Conservation (phyloP, 1,140 invertebrate species). For the Idris sp. region DNA sequence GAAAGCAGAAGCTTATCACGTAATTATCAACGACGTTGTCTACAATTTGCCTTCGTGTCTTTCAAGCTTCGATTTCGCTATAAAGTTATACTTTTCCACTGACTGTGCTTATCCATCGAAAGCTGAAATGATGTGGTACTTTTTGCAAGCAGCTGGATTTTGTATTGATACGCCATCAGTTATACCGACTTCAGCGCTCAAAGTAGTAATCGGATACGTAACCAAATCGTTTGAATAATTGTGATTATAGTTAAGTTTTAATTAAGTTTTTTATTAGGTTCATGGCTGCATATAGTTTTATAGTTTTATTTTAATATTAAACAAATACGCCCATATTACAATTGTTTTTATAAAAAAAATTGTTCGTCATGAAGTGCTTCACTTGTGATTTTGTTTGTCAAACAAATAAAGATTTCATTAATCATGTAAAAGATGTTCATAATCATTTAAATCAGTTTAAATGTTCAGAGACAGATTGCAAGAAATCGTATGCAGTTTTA, state of each 20-base stretch:
- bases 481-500: conserved; percentile 13
- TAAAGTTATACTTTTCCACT: conserved; percentile 19
- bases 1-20: background rate
- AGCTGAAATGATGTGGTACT: conserved; percentile 19
- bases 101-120: conserved; percentile 22
- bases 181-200: conserved; percentile 7
- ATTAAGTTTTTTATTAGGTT: background rate
- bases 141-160: conserved; percentile 31
- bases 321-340: no score
- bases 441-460: conserved; percentile 5
- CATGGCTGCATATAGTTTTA: conserved; percentile 2
- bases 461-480: conserved; percentile 21
- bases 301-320: background rate
- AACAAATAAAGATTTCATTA: conserved; percentile 15
- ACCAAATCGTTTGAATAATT: conserved; percentile 6
- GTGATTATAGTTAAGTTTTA: background rate
- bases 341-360: conserved; percentile 1
- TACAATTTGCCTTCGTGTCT: conserved; percentile 14
- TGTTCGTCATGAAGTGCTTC: conserved; percentile 2
- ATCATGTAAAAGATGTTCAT: conserved; percentile 24
- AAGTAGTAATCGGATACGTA: background rate
- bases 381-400: conserved; percentile 4
- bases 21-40: conserved; percentile 19
- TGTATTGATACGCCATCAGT: background rate
- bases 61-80: conserved; percentile 6